A percentile compares a stretch with the other conserved stretches of the same genome.
phyloP scores from a whole-genome alignment of 2,113 vertebrate species.

The Xerus inauris region DNA sequence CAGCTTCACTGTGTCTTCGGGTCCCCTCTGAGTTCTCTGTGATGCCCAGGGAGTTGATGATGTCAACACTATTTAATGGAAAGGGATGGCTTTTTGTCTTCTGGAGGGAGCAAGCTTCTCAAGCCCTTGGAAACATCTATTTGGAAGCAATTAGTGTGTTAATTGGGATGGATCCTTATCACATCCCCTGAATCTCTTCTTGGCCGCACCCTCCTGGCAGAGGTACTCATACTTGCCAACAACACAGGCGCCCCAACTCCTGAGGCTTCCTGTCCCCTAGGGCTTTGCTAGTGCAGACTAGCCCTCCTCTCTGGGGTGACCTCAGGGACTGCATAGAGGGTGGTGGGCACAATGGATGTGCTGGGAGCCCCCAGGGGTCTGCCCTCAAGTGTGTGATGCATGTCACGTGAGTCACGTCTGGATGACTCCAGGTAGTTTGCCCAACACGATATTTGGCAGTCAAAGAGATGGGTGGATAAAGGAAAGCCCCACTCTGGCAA shows the following conservation, averaged over 20 bases:
- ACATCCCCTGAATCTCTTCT: conserved; percentile 9
- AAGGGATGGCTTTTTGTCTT: neutral
- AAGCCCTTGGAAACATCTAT: conserved; percentile 14
- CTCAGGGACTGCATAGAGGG: neutral
- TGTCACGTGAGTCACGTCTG: neutral
- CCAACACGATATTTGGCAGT: neutral
- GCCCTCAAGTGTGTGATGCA: neutral
- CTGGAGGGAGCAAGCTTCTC: conserved; percentile 37
- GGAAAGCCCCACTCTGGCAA: neutral
- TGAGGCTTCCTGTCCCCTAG: neutral
- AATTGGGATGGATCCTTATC: conserved; percentile 67
- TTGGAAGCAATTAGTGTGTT: conserved; percentile 64
- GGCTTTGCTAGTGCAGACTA: neutral
- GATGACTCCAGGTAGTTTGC: neutral
- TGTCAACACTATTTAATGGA: neutral
- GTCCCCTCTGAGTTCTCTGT: neutral
- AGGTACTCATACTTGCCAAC: neutral
- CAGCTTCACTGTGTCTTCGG: neutral
- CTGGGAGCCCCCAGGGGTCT: neutral
- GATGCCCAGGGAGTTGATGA: neutral
- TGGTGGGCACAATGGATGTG: neutral
- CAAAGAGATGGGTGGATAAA: neutral
- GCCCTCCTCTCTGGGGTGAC: neutral
- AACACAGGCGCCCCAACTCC: rapidly evolving
- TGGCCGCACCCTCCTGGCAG: neutral